phyloP scores from a whole-genome alignment of 2,113 vertebrate species.

The Apteryx owenii region DNA sequence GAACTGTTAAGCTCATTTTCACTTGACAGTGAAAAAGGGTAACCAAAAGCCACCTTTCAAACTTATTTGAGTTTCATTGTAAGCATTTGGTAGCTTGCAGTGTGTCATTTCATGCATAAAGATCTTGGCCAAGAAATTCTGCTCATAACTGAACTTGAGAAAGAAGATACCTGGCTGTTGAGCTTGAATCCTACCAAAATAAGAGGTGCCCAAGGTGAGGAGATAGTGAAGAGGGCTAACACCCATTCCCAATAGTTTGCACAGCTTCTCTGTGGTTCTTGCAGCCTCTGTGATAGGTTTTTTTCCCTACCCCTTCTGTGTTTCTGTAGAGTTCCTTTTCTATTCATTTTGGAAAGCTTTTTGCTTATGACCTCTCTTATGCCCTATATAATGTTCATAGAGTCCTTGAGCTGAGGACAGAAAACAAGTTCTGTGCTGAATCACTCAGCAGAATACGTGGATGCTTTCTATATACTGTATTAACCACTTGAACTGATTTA shows the following conservation, averaged over 20 bases:
- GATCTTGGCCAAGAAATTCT: neutral
- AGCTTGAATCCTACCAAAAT: neutral
- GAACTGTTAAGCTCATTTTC: neutral
- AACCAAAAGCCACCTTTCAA: neutral
- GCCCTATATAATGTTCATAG: neutral
- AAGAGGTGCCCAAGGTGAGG: fast-evolving
- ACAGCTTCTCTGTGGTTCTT: neutral
- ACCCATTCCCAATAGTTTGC: neutral
- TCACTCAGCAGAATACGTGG: neutral
- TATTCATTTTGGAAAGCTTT: neutral
- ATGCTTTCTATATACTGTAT: neutral
- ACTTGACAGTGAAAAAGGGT: neutral
- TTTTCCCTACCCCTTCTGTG: neutral
- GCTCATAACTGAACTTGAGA: neutral
- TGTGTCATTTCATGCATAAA: neutral
- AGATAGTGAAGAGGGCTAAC: neutral
- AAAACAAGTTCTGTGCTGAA: neutral
- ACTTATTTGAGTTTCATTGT: neutral
- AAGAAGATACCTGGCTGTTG: neutral
- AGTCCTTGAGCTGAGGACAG: neutral
- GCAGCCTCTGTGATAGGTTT: neutral
- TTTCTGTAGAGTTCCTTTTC: neutral
- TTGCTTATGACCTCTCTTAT: neutral
- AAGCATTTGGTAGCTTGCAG: neutral
- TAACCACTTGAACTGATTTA: neutral